Evolutionary conservation across 2,113 vertebrate species (phyloP).

Genomic region (Bothrops jararaca): DNA sequence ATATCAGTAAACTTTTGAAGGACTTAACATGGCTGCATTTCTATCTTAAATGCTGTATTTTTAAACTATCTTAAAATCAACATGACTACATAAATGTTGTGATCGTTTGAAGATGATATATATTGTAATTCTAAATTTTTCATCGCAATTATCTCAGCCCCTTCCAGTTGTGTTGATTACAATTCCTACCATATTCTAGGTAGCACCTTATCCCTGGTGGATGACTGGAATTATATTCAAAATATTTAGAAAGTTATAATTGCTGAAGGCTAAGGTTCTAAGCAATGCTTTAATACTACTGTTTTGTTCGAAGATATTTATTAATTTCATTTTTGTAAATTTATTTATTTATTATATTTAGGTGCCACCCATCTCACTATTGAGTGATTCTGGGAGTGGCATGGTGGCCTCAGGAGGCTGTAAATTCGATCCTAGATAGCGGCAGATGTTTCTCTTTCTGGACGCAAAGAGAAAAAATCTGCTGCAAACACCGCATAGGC

Average conservation of each 20-base stretch:
- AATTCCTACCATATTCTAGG: background rate
- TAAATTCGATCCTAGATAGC: background rate
- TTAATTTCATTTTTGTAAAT: background rate
- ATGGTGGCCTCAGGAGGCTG: background rate
- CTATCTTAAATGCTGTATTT: background rate
- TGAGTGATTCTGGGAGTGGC: background rate
- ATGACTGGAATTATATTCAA: background rate
- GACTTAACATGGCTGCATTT: background rate
- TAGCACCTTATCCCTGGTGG: background rate
- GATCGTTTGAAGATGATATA: background rate
- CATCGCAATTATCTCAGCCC: background rate
- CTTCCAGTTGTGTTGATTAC: background rate
- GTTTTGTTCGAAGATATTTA: background rate
- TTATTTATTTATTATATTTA: background rate
- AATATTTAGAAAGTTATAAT: background rate
- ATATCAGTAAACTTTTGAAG: background rate
- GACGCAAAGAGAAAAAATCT: background rate
- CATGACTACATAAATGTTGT: background rate
- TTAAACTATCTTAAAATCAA: background rate
- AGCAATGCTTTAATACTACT: background rate
- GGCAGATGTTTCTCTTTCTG: background rate
- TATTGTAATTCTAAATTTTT: background rate
- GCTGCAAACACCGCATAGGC: background rate
- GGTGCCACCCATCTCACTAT: background rate
- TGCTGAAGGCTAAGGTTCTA: background rate